These are phyloP conservation scores for Branchellion lobata DNA, from an alignment of 2,888 invertebrate genomes.

Conservation along the genomic window DNA sequence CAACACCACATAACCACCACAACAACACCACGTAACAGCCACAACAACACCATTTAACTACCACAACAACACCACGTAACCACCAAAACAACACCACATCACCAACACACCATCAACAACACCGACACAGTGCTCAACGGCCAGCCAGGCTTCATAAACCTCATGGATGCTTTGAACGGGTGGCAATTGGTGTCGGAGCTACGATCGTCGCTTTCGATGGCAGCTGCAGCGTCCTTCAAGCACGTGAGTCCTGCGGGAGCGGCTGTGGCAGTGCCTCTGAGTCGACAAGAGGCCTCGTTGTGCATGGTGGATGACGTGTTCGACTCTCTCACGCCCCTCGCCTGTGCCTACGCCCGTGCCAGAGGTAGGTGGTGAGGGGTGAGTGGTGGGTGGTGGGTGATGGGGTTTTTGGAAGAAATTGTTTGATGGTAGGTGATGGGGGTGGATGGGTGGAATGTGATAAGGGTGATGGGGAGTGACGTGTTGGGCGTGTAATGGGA, in stretches of 20 bases:
- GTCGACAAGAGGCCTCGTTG: conserved; percentile 75
- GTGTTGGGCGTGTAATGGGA: not conserved
- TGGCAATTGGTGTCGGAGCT: conserved; percentile 93
- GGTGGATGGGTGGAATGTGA: not conserved
- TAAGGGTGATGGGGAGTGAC: not conserved
- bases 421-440: not conserved
- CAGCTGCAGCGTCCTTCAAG: conserved; percentile 91
- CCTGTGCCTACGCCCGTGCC: conserved; percentile 89
- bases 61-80: no score
- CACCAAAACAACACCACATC: no score
- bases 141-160: conserved; percentile 93
- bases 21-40: no score
- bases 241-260: conserved; percentile 98
- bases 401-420: not conserved
- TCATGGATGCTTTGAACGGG: conserved; percentile 93
- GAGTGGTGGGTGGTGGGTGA: not conserved
- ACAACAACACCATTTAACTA: no score
- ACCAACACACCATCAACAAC: no score
- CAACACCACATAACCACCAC: no score
- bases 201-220: conserved; percentile 74
- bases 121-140: conserved; percentile 76
- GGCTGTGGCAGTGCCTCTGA: conserved; percentile 81
- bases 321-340: conserved; percentile 75
- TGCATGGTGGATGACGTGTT: conserved; percentile 88
- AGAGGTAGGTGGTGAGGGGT: conserved; percentile 67